Conservation (phyloP, 2,888 invertebrate species). For the Troides aeacus region DNA sequence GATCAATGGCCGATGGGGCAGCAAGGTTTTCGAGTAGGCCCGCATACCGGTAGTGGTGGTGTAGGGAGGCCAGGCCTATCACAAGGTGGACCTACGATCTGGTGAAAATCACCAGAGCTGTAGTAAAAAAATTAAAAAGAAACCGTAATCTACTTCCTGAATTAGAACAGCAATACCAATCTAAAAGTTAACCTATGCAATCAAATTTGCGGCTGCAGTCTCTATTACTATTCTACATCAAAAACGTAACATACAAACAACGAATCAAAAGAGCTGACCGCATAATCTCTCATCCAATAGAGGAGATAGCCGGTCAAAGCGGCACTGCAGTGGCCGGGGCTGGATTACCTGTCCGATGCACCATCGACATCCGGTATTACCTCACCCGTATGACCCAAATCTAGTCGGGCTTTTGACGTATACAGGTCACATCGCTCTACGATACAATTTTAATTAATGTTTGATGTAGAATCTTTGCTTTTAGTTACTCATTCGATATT, state of each 20-base stretch:
- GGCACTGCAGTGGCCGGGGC: constrained; percentile 2
- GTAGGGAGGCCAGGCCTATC: too few relatives aligned
- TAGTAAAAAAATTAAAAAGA: too few relatives aligned
- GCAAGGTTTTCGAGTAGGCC: too few relatives aligned
- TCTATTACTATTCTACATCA: not conserved
- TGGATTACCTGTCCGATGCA: constrained; percentile 28
- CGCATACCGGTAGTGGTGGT: too few relatives aligned
- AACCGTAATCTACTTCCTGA: not conserved
- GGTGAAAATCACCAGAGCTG: too few relatives aligned
- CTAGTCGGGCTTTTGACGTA: constrained; percentile 11
- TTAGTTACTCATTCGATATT: not conserved
- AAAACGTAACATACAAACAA: constrained; percentile 5
- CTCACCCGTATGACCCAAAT: constrained; percentile 23
- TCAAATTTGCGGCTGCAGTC: constrained; percentile 7
- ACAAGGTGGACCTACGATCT: too few relatives aligned
- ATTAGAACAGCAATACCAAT: not conserved
- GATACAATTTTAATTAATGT: constrained; percentile 12
- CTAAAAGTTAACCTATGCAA: constrained; percentile 4
- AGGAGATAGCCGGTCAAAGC: constrained; percentile 14
- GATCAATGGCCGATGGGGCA: too few relatives aligned
- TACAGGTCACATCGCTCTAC: constrained; percentile 17
- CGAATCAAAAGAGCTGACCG: constrained; percentile 17
- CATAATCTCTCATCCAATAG: constrained; percentile 14
- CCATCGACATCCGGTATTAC: constrained; percentile 19
- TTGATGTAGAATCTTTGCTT: not conserved